Conservation (phyloP, 2,113 vertebrate species). For the Pachypanchax playfairii region DNA sequence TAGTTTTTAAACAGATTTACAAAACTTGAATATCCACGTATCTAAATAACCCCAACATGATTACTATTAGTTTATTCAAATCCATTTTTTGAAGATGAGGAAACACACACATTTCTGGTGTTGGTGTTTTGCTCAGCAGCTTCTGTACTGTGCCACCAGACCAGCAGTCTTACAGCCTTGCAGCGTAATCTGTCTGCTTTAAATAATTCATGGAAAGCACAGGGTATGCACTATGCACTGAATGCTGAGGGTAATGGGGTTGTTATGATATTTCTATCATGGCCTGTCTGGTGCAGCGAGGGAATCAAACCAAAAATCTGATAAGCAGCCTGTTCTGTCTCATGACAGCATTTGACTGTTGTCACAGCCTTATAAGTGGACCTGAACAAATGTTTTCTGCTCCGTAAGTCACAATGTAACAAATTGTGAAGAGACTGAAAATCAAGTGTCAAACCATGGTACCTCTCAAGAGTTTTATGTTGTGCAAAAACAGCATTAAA, state of each 20-base stretch:
- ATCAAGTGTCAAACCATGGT: constrained; percentile 19
- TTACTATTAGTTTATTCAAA: constrained; percentile 14
- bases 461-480: constrained; percentile 7
- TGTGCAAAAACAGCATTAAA: constrained; percentile 6
- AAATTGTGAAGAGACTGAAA: constrained; percentile 21
- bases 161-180: constrained; percentile 73
- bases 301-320: constrained; percentile 68
- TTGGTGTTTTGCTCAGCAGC: constrained; percentile 65
- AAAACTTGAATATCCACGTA: neutral
- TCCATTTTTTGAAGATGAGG: neutral
- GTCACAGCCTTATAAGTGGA: constrained; percentile 43
- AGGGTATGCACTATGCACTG: constrained; percentile 62
- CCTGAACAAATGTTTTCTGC: constrained; percentile 52
- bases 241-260: constrained; percentile 70
- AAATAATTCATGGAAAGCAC: constrained; percentile 76
- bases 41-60: constrained; percentile 6
- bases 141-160: constrained; percentile 69
- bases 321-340: constrained; percentile 67
- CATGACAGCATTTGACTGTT: constrained; percentile 48
- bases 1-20: constrained; percentile 4
- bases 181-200: constrained; percentile 75
- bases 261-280: constrained; percentile 78
- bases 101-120: constrained; percentile 42
- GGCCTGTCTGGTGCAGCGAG: constrained; percentile 66
- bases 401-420: constrained; percentile 21